Evolutionary conservation across 2,113 vertebrate genomes (phyloP).

Genomic region (Aythya baeri): DNA sequence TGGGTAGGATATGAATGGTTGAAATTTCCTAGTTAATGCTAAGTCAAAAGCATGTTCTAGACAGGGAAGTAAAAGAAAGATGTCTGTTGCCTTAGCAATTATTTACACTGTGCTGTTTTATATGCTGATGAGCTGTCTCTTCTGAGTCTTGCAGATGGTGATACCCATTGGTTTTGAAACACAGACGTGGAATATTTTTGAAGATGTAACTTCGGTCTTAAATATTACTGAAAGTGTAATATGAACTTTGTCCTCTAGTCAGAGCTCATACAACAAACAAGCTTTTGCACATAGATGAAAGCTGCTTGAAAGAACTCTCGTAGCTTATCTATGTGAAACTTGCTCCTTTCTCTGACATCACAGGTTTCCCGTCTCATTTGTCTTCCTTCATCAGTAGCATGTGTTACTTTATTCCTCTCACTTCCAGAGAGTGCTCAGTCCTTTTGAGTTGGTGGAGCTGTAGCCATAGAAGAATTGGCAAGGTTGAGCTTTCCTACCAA

Average conservation of each 20-base stretch:
- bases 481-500: not conserved
- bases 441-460: not conserved
- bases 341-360: not conserved
- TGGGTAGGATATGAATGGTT: not conserved
- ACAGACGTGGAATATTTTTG: not conserved
- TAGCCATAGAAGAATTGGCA: not conserved
- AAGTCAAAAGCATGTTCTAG: not conserved
- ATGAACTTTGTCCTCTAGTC: not conserved
- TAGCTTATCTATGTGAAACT: not conserved
- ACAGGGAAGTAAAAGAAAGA: not conserved
- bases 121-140: not conserved
- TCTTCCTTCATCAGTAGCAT: not conserved
- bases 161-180: not conserved
- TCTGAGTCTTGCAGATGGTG: not conserved
- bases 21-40: not conserved
- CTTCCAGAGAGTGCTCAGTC: not conserved
- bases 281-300: not conserved
- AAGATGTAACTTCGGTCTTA: not conserved
- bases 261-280: not conserved
- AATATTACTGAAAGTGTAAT: not conserved
- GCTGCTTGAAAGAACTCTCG: not conserved
- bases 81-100: not conserved
- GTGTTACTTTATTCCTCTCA: not conserved
- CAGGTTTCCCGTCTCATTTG: slow-evolving; percentile 14
- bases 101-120: not conserved